Base-by-base conservation (phyloP, 2,888 invertebrate genomes). In the Abrostola tripartita region DNA sequence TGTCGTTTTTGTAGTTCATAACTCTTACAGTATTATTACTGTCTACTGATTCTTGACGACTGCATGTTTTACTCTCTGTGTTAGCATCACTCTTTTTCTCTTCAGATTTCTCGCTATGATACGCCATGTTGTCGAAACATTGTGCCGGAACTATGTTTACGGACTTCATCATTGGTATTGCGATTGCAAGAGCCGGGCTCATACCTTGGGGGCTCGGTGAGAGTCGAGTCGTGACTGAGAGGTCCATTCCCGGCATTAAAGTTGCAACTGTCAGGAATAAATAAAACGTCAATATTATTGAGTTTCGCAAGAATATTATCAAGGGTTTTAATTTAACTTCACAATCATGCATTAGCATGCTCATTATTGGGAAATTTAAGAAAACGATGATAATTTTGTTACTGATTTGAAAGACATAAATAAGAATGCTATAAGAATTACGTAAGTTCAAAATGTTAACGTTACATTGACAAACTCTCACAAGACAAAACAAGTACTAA, bases 171-270 rank as follows among this genome's bases (percentile, higher is more conserved):
- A 95, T 95, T 63, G 96, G 95, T 69, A 96, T 85, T 63, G 96
- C 95, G 83, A 95, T 96, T 54, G 96, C 95, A 56, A 96, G 88
- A 49, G 96, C 95, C 61, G 96, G 95, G 84, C 96, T 96, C 88
- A 96, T 94, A 79, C 96, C 96, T 68, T 96, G 93, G 65, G 96
- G 96, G 88, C 96, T 96, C 61, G 96, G 96, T 74, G 96, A 95
- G 70, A 97, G 92, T 71, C 96, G 96, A 70, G 96, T 95, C 65
- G 96, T 95, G 78, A 96, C 95, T 68, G 96, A 95, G 80, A 96
- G 91, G 83, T 96, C 96, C 88, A 95, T 92, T 65, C 95, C 94
- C 42, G 95, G 94, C 92, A 95, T 94, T 86, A 95, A 83, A 85
- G 91, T 92, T 85, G 94, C 93, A 86, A 94, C 94, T 94, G 93